A percentile compares a stretch with the other conserved stretches of the same genome.
Evolutionary conservation across 2,113 vertebrate genomes (phyloP).

Genomic region (Eurypyga helias): DNA sequence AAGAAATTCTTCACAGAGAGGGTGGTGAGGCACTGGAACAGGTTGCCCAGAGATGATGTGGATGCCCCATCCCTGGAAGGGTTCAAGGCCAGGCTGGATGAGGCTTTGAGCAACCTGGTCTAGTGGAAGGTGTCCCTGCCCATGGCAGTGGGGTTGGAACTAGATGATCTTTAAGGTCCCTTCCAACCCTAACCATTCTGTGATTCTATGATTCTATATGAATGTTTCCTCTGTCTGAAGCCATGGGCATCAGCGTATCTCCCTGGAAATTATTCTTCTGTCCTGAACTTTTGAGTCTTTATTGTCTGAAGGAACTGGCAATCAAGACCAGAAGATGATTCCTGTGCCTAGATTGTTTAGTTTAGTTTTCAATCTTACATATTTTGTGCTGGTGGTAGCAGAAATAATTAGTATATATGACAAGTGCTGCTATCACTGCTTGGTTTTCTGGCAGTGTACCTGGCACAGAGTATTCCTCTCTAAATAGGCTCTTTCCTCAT

Average conservation of each 20-base stretch:
- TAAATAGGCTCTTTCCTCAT: neutral
- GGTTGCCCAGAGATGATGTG: too few species aligned
- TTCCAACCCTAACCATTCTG: too few species aligned
- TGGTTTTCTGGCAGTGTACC: neutral
- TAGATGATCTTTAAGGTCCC: too few species aligned
- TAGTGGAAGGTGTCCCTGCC: too few species aligned
- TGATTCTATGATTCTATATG: too few species aligned
- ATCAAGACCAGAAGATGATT: neutral
- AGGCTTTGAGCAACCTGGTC: too few species aligned
- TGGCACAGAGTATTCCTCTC: neutral
- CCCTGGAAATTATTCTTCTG: neutral
- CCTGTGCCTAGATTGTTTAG: neutral
- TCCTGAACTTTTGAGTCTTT: neutral
- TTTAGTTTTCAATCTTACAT: neutral
- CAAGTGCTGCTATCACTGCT: neutral
- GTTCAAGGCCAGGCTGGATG: too few species aligned
- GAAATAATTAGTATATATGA: neutral
- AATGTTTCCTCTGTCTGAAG: neutral
- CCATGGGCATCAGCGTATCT: neutral
- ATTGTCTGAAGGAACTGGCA: neutral
- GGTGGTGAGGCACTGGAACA: too few species aligned
- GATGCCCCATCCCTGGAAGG: too few species aligned
- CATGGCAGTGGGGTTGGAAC: too few species aligned
- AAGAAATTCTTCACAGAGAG: too few species aligned
- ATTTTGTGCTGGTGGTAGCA: neutral